These are phyloP conservation scores for Mystacornis crossleyi DNA, from an alignment of 2,113 vertebrate species.

Conservation along the genomic window DNA sequence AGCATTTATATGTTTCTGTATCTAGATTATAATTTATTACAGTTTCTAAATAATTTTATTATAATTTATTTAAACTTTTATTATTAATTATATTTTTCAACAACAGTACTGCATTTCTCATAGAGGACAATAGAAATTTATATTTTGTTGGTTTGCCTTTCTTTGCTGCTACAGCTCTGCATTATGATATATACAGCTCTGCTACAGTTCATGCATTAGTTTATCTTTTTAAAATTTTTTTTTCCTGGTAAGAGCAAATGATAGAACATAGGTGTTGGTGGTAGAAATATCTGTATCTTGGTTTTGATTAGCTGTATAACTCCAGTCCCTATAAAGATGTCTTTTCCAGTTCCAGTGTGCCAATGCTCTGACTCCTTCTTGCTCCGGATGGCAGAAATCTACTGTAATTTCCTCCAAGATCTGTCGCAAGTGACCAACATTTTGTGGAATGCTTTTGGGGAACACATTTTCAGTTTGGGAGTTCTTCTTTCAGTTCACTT, in stretches of 20 bases:
- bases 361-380: not conserved
- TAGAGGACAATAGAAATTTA: not conserved
- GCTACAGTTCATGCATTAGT: not conserved
- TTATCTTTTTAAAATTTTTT: not conserved
- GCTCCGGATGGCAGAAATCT: not conserved
- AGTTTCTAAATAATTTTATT: not conserved
- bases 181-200: too few relatives aligned
- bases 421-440: not conserved
- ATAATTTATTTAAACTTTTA: not conserved
- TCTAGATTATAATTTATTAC: not conserved
- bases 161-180: not conserved
- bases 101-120: fast-evolving
- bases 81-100: not conserved
- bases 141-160: not conserved
- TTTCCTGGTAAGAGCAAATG: not conserved
- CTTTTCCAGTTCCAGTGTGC: not conserved
- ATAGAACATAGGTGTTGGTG: not conserved
- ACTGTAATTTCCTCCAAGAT: not conserved
- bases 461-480: not conserved
- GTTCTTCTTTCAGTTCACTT: not conserved
- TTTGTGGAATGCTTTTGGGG: not conserved
- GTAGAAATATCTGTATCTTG: not conserved
- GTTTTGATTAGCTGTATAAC: not conserved
- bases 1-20: not conserved
- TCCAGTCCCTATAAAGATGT: not conserved